Percentiles rank a stretch among this genome's conserved stretches.
These are phyloP conservation scores for Acanthosepion esculentum DNA, from an alignment of 2,888 invertebrate genomes.

Conservation along the genomic window DNA sequence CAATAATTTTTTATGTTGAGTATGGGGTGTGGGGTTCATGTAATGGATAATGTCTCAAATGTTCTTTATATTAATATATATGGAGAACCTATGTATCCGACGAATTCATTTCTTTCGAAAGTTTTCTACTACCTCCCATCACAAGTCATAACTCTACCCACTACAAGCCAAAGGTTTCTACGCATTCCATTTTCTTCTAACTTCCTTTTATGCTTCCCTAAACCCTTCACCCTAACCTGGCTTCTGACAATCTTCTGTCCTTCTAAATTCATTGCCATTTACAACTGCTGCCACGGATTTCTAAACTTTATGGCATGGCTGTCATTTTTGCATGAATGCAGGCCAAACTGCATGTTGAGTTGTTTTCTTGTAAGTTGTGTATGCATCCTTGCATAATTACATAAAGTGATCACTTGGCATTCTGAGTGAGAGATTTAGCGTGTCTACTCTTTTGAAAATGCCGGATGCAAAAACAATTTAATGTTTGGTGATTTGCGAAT, in stretches of 20 bases:
- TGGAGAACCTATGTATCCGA: too few species aligned
- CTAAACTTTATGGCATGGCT: neutral
- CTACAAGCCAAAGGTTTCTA: too few species aligned
- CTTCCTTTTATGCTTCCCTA: too few species aligned
- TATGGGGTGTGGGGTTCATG: too few species aligned
- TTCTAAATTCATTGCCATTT: neutral
- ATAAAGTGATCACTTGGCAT: neutral
- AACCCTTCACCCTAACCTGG: neutral
- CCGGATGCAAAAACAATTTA: constrained; percentile 8
- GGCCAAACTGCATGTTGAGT: neutral
- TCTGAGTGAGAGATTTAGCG: neutral
- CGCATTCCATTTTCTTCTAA: too few species aligned
- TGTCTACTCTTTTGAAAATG: constrained; percentile 1
- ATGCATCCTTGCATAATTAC: constrained; percentile 2
- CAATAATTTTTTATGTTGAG: too few species aligned
- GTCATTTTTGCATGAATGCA: neutral
- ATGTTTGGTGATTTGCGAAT: constrained; percentile 8
- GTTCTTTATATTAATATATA: too few species aligned
- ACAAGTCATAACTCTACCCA: too few species aligned
- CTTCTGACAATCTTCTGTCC: neutral
- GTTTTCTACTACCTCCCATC: too few species aligned
- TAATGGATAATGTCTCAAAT: too few species aligned
- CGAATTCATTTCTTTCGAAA: too few species aligned
- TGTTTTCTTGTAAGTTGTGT: neutral
- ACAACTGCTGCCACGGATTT: neutral